Conservation (phyloP, 2,888 invertebrate genomes). For the Dryobota labecula region DNA sequence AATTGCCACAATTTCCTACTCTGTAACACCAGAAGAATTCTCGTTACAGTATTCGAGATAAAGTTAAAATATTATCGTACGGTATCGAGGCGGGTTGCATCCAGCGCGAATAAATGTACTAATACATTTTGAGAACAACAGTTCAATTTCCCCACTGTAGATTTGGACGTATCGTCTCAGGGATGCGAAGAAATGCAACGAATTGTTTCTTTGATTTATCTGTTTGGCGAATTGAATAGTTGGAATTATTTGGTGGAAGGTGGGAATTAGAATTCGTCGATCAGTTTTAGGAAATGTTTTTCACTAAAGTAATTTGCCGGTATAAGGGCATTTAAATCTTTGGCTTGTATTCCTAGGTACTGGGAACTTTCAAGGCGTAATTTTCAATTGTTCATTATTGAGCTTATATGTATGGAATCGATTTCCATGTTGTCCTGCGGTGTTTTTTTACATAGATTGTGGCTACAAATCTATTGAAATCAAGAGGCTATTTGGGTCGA, state of each 20-base stretch:
- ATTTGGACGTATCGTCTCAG: conserved; percentile 63
- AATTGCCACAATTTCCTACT: conserved; percentile 40
- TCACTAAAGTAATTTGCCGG: neutral
- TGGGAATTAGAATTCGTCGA: conserved; percentile 4
- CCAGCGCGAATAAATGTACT: conserved; percentile 84
- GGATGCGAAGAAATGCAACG: conserved; percentile 58
- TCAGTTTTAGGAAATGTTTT: neutral
- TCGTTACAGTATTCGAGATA: conserved; percentile 86
- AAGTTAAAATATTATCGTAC: conserved; percentile 88
- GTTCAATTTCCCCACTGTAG: conserved; percentile 81
- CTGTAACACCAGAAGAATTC: conserved; percentile 75
- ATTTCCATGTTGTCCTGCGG: neutral
- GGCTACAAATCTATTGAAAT: no score
- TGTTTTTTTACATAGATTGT: neutral
- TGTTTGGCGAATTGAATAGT: conserved; percentile 61
- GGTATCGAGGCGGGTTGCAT: conserved; percentile 82
- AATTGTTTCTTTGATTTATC: conserved; percentile 62
- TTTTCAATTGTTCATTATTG: neutral
- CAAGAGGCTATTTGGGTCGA: no score
- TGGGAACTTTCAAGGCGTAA: neutral
- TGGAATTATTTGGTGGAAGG: conserved; percentile 17
- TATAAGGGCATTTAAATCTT: neutral
- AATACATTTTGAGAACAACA: conserved; percentile 88
- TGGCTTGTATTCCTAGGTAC: neutral
- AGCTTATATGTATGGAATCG: neutral